Evolutionary conservation across 2,888 invertebrate species (phyloP).

Genomic region (Altica lythri): DNA sequence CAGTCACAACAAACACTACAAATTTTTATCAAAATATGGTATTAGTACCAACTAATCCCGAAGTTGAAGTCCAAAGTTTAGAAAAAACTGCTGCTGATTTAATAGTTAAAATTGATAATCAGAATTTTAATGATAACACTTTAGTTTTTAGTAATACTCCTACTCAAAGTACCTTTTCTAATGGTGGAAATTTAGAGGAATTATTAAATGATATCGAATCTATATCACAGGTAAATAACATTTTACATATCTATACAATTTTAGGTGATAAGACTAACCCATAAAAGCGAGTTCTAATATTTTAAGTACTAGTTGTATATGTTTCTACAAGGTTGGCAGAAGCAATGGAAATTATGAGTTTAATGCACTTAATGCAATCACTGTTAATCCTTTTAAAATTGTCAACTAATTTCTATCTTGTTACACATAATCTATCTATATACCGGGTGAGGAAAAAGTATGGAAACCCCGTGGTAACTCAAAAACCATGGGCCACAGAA

Average conservation of each 20-base stretch:
- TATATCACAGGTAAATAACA: constrained; percentile 55
- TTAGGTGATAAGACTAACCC: too few species aligned
- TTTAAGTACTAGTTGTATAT: too few species aligned
- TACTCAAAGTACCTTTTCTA: constrained; percentile 52
- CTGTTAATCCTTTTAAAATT: too few species aligned
- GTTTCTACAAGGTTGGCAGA: too few species aligned
- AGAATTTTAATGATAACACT: constrained; percentile 44
- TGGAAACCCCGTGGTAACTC: too few species aligned
- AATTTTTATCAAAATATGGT: constrained; percentile 46
- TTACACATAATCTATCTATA: too few species aligned
- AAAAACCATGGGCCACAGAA: too few species aligned
- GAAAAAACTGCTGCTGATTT: constrained; percentile 52
- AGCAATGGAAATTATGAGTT: too few species aligned
- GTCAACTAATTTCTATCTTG: too few species aligned
- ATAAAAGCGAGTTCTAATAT: too few species aligned
- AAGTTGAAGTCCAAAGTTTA: constrained; percentile 37
- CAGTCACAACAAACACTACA: constrained; percentile 42
- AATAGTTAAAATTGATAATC: constrained; percentile 55
- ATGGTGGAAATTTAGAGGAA: constrained; percentile 68
- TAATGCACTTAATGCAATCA: too few species aligned
- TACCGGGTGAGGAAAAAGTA: too few species aligned
- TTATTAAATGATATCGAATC: constrained; percentile 71
- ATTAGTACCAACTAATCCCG: constrained; percentile 40
- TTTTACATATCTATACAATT: neutral
- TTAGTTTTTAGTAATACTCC: constrained; percentile 41